Percentiles rank a stretch among this genome's conserved stretches.
Evolutionary conservation across 2,888 invertebrate species (phyloP).

Genomic region (Petrolisthes manimaculis): DNA sequence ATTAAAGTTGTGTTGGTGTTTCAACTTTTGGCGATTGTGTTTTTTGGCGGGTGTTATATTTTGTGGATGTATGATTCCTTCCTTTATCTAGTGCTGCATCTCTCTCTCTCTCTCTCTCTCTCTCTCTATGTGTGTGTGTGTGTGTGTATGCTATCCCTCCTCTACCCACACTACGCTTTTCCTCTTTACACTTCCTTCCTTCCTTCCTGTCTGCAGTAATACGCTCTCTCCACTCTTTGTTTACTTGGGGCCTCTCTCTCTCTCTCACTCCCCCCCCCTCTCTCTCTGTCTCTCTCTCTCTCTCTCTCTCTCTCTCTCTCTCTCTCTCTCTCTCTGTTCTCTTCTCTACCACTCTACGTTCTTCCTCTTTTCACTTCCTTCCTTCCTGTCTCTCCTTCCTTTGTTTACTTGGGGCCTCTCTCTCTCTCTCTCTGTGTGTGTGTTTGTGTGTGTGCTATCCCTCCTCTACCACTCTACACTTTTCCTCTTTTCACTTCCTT

Average conservation of each 20-base stretch:
- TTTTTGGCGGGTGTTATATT: too few species aligned
- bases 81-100: too few species aligned
- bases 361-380: not conserved
- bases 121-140: conserved; percentile 6
- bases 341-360: not conserved
- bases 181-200: not conserved
- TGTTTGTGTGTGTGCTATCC: not conserved
- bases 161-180: not conserved
- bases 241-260: not conserved
- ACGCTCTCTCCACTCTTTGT: not conserved
- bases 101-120: conserved; percentile 14
- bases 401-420: not conserved
- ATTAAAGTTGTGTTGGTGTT: too few species aligned
- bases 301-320: conserved; percentile 16
- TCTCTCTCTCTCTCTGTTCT: conserved; percentile 5
- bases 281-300: conserved; percentile 14
- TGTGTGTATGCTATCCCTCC: not conserved
- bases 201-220: not conserved
- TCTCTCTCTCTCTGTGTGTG: not conserved
- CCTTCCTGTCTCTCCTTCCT: not conserved
- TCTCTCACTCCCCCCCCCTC: conserved; percentile 1
- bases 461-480: too few species aligned
- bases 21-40: too few species aligned
- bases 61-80: too few species aligned
- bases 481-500: too few species aligned